Conservation (phyloP, 2,797 vertebrate species). For the Sorex maritimensis region DNA sequence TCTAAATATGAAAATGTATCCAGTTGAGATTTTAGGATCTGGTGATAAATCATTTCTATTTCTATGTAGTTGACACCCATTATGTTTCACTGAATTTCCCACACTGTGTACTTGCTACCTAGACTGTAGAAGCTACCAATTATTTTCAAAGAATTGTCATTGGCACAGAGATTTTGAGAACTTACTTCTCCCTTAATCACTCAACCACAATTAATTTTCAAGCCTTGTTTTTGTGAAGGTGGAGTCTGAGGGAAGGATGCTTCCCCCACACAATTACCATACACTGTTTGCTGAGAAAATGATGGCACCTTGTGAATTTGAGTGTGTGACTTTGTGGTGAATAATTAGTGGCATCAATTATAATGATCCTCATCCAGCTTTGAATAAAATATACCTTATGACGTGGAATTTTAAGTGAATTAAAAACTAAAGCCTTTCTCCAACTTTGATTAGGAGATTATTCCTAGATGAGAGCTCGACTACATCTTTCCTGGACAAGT, state of each 20-base stretch:
- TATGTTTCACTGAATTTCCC: not conserved
- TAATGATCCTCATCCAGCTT: slow-evolving; percentile 38
- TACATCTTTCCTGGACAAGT: slow-evolving; percentile 50
- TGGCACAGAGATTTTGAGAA: not conserved
- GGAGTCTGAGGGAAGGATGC: not conserved
- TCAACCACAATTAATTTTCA: not conserved
- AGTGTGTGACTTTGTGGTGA: slow-evolving; percentile 1
- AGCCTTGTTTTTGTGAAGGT: not conserved
- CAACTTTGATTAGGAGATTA: slow-evolving; percentile 67
- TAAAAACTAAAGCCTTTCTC: slow-evolving; percentile 79
- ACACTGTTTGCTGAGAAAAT: not conserved
- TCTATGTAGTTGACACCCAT: not conserved
- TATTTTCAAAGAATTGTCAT: not conserved
- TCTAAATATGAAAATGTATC: not conserved
- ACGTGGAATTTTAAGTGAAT: slow-evolving; percentile 82
- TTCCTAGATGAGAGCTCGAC: slow-evolving; percentile 84
- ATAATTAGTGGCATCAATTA: not conserved
- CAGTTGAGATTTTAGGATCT: not conserved
- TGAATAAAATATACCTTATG: slow-evolving; percentile 60
- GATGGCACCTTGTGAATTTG: not conserved
- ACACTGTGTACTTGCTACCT: not conserved
- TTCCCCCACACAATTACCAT: not conserved
- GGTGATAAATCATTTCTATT: not conserved
- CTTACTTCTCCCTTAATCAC: not conserved
- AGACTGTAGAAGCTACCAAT: not conserved